These are phyloP conservation scores for Falco concolor DNA, from an alignment of 2,797 vertebrate genomes.

Conservation along the genomic window DNA sequence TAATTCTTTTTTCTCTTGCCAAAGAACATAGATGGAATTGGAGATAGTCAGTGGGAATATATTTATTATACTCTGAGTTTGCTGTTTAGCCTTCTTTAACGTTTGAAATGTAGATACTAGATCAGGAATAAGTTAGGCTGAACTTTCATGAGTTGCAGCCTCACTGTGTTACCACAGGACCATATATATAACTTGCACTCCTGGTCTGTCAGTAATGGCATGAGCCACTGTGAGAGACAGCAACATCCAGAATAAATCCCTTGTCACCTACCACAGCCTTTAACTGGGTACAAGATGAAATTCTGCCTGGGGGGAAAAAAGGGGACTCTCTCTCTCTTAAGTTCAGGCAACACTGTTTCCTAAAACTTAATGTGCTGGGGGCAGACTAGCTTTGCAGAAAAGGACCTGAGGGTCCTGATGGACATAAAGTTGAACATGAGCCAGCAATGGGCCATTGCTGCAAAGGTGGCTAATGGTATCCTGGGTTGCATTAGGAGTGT, in stretches of 20 bases:
- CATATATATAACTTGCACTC: accelerated
- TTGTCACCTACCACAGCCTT: accelerated
- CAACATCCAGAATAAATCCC: not conserved
- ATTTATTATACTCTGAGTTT: not conserved
- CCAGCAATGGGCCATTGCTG: not conserved
- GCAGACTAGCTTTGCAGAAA: not conserved
- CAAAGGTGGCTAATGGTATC: not conserved
- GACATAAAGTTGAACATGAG: not conserved
- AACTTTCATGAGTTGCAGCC: not conserved
- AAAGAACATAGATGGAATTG: not conserved
- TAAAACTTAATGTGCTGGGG: not conserved
- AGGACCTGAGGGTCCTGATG: not conserved
- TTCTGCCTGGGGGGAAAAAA: not conserved
- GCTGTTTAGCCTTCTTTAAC: not conserved
- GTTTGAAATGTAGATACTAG: not conserved
- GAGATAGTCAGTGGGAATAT: not conserved
- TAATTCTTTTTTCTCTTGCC: not conserved
- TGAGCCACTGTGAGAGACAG: not conserved
- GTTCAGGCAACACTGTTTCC: not conserved
- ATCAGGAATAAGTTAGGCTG: not conserved
- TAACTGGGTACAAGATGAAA: not conserved
- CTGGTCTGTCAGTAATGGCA: accelerated
- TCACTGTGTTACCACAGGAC: not conserved
- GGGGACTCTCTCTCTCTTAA: not conserved
- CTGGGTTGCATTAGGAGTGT: not conserved